A percentile compares a stretch with the other conserved stretches of the same genome.
Conservation (phyloP, 92 coral and sea anemone genomes). For the Ricordea florida region DNA sequence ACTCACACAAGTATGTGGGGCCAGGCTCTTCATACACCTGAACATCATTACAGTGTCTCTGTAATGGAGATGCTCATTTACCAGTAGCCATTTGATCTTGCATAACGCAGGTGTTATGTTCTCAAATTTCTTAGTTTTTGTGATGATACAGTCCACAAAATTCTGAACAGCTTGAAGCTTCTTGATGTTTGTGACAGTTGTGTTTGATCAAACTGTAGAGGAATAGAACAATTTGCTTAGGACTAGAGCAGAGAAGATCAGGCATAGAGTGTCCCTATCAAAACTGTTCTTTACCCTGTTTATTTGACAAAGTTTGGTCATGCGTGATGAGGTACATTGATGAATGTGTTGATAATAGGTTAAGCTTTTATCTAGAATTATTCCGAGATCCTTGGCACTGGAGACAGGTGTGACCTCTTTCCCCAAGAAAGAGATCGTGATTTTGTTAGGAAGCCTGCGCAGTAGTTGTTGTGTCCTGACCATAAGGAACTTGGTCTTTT, state of each 20-base stretch:
- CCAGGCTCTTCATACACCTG: slow-evolving; percentile 18
- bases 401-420: slow-evolving; percentile 28
- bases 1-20: slow-evolving; percentile 19
- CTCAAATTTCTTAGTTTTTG: slow-evolving; percentile 2
- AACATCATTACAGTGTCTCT: slow-evolving; percentile 39
- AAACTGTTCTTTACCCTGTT: slow-evolving; percentile 34
- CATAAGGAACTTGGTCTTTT: slow-evolving; percentile 42
- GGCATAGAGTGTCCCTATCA: slow-evolving; percentile 19
- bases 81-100: slow-evolving; percentile 12
- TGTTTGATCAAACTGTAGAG: slow-evolving; percentile 56
- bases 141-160: slow-evolving; percentile 1
- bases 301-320: slow-evolving; percentile 44
- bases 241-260: slow-evolving; percentile 31
- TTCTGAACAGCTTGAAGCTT: slow-evolving; percentile 50
- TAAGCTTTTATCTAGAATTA: slow-evolving; percentile 35
- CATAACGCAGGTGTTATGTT: neutral
- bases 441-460: neutral
- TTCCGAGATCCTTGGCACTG: slow-evolving; percentile 44
- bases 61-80: slow-evolving; percentile 19
- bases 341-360: slow-evolving; percentile 27
- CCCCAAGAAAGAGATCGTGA: slow-evolving; percentile 28
- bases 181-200: slow-evolving; percentile 30
- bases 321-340: slow-evolving; percentile 20
- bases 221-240: slow-evolving; percentile 36
- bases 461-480: slow-evolving; percentile 52